Conservation (phyloP, 2,797 vertebrate genomes). For the Lepilemur septentrionalis region DNA sequence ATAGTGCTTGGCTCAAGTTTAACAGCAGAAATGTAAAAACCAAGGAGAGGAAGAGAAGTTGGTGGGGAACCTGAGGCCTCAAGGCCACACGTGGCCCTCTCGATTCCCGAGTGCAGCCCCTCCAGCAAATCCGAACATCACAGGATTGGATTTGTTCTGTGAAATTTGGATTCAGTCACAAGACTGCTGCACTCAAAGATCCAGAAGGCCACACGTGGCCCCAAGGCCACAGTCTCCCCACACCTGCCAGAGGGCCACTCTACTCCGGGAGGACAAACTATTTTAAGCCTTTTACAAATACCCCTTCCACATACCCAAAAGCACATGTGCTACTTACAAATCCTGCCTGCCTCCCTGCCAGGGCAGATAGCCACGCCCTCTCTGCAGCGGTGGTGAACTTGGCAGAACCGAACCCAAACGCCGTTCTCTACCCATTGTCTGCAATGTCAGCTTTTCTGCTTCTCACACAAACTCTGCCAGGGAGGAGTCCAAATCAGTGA, state of each 20-base stretch:
- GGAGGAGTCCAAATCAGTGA: background rate
- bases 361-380: background rate
- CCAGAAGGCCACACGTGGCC: background rate
- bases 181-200: background rate
- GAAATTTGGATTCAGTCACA: background rate
- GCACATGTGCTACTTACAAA: background rate
- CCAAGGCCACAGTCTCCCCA: background rate
- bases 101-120: no score
- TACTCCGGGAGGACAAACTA: background rate
- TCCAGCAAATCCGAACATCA: background rate
- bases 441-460: conserved; percentile 24
- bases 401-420: background rate
- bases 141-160: background rate
- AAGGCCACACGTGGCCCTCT: background rate
- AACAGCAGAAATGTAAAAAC: conserved; percentile 28
- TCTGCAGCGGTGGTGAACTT: background rate
- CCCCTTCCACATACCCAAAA: background rate
- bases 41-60: background rate
- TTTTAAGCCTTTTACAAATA: conserved; percentile 33
- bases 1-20: background rate
- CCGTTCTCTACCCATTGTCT: background rate
- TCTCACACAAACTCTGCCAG: conserved; percentile 18
- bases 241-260: no score
- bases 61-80: background rate
- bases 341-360: background rate